A percentile compares a stretch with the other conserved stretches of the same genome.
phyloP scores from a whole-genome alignment of 2,113 vertebrate species.

The Mystacornis crossleyi region DNA sequence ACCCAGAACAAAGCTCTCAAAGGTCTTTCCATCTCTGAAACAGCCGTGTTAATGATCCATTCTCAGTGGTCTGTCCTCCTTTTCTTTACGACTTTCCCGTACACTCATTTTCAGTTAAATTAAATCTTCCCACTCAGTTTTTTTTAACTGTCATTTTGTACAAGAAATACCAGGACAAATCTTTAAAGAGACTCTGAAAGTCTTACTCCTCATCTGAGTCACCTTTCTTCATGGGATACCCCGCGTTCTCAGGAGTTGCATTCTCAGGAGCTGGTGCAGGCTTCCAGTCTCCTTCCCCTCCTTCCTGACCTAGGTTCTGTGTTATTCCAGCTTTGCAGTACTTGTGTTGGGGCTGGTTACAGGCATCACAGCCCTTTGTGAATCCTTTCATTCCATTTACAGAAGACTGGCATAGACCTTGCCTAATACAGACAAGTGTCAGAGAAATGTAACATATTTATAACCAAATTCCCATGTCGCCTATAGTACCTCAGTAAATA shows the following conservation, averaged over 20 bases:
- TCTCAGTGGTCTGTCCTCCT: not conserved
- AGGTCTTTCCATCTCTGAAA: not conserved
- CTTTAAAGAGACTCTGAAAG: not conserved
- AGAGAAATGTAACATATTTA: not conserved
- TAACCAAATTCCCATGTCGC: not conserved
- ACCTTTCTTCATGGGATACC: accelerated
- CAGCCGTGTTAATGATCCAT: not conserved
- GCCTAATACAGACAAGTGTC: not conserved
- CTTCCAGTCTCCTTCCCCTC: accelerated
- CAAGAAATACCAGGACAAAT: not conserved
- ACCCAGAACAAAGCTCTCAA: not conserved
- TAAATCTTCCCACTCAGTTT: not conserved
- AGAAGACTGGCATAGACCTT: not conserved
- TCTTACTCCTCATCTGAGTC: not conserved
- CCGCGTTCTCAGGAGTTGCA: not conserved
- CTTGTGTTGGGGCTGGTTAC: not conserved
- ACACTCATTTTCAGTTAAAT: not conserved
- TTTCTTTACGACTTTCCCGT: not conserved
- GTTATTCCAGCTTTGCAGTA: not conserved
- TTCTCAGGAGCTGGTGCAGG: not conserved
- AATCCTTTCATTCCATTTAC: not conserved
- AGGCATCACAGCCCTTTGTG: not conserved
- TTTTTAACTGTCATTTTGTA: not conserved
- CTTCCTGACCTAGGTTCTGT: not conserved
- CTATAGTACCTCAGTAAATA: not conserved